phyloP scores from a whole-genome alignment of 2,797 vertebrate species.

The Spondyliosoma cantharus region DNA sequence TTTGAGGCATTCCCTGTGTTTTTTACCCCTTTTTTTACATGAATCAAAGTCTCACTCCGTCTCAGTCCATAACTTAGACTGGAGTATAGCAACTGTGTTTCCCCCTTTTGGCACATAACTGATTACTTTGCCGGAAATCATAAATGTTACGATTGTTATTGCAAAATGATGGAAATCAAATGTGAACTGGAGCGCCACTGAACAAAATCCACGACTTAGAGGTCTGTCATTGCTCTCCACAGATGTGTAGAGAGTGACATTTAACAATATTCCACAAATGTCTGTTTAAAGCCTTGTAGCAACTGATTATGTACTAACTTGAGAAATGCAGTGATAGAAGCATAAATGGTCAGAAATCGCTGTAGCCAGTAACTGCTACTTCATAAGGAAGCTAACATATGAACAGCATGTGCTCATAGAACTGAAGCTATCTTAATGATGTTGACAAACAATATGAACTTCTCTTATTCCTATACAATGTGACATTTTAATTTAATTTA shows the following conservation, averaged over 20 bases:
- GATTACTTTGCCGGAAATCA: not conserved
- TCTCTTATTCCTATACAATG: conserved; percentile 10
- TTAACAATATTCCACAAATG: not conserved
- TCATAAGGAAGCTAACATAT: not conserved
- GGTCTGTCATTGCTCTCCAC: not conserved
- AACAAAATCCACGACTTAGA: not conserved
- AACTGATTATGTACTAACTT: conserved; percentile 2
- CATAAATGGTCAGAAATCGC: not conserved
- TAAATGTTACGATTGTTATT: not conserved
- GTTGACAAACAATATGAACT: not conserved
- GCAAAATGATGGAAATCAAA: not conserved
- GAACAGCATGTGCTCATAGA: not conserved
- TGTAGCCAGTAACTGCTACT: not conserved
- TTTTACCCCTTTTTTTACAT: not conserved
- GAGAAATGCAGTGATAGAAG: not conserved
- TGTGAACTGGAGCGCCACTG: not conserved
- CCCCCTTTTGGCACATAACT: not conserved
- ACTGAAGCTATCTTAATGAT: not conserved
- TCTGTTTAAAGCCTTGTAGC: conserved; percentile 8
- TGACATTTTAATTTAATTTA: not conserved
- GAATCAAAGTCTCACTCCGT: not conserved
- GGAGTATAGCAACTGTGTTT: not conserved
- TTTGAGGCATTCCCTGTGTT: not conserved
- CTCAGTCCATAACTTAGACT: not conserved
- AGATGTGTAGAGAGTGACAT: not conserved